Evolutionary conservation across 2,113 vertebrate species (phyloP).

Genomic region (Larimichthys polyactis): DNA sequence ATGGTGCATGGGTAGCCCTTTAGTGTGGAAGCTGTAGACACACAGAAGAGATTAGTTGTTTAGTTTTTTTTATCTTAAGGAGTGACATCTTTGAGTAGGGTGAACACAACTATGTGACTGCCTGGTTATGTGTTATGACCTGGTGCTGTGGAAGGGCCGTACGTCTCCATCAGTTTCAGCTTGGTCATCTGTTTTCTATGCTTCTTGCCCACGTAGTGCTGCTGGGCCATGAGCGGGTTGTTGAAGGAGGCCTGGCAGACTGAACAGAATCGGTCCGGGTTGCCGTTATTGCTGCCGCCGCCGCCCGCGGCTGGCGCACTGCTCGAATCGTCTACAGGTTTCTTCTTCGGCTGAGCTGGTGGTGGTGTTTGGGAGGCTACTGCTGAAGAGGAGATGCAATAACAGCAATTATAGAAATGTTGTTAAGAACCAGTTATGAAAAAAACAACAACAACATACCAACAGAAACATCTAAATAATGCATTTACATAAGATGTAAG

Average conservation of each 20-base stretch:
- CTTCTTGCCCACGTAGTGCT: slow-evolving; percentile 97
- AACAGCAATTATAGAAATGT: neutral
- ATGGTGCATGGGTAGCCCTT: slow-evolving; percentile 94
- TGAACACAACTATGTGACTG: neutral
- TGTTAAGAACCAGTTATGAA: neutral
- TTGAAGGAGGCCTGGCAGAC: slow-evolving; percentile 98
- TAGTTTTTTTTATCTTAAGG: neutral
- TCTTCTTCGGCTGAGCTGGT: slow-evolving; percentile 54
- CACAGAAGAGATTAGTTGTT: slow-evolving; percentile 46
- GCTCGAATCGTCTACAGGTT: slow-evolving; percentile 18
- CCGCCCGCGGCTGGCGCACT: neutral
- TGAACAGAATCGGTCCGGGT: slow-evolving; percentile 94
- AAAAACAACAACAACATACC: neutral
- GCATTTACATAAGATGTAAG: too few species aligned
- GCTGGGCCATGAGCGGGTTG: slow-evolving; percentile 95
- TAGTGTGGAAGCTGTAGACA: slow-evolving; percentile 86
- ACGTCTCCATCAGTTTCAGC: slow-evolving; percentile 95
- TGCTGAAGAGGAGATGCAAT: neutral
- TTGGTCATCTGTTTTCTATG: slow-evolving; percentile 96
- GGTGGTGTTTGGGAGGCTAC: slow-evolving; percentile 53
- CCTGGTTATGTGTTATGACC: slow-evolving; percentile 62
- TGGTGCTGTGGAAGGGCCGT: slow-evolving; percentile 85
- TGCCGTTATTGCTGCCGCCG: slow-evolving; percentile 68
- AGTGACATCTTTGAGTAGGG: neutral
- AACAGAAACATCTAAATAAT: neutral